Base-by-base conservation (phyloP, 2,888 invertebrate species). In the Morinoia aosen region DNA sequence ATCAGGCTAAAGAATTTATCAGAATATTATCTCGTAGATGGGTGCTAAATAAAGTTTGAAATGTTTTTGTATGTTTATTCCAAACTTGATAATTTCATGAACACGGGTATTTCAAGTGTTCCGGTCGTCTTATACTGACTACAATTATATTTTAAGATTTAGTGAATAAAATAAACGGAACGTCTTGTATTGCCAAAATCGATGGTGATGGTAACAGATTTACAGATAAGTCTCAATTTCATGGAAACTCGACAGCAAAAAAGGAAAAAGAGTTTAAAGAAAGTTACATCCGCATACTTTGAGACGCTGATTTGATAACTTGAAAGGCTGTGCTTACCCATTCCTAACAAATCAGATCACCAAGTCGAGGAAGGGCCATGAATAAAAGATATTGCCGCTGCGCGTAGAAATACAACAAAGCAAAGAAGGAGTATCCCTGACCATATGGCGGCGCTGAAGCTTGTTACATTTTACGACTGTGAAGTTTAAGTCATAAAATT, bases 401-500 rank as follows among this genome's bases (percentile, higher is more conserved):
- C 33, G 40, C 39, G 39, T 11, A 12, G 90, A 90, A 48, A 40
- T 90, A 19, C 90, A 90, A 14, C 48, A 40, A 90, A 39, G 90
- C 90, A 90, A 90, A 90, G 90, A 90, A 90, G 12, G 10, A 16
- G 90, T 90, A 8, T 48, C 39, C 12, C 90, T 90, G 90, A 90
- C 90, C 90, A 19, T 90, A 90, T 40, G 90, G 40, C 39, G 11
- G 11, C 7, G 39, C 90, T 11, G 39, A 19, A 57, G 93, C 93
- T 93, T 93, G 93, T 93, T 93, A 93, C 93, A 93, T 48, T 93
- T 93, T 93, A 93, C 40, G 93, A 57, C 93, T 93, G 93, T 93
- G 57, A 93, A 93, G 93, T 93, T 93, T 48, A 93, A 57, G 93
- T 57, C 57, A 57, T 93, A 93, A 93, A 93, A 56, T 93, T 57